Conservation (phyloP, 64 coral and sea anemone genomes). For the Montipora sp. region DNA sequence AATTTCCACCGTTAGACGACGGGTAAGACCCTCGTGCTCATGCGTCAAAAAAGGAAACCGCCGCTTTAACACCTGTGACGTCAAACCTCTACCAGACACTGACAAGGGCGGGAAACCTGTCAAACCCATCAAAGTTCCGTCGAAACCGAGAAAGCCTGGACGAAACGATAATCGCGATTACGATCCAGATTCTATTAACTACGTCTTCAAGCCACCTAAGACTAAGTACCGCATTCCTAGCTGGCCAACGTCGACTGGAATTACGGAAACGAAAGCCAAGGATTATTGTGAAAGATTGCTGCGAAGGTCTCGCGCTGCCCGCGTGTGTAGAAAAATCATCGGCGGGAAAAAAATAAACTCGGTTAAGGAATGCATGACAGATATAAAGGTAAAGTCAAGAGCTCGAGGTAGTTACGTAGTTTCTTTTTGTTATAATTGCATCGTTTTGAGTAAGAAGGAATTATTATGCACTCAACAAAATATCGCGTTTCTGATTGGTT, state of each 20-base stretch:
- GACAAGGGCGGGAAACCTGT: conserved; percentile 77
- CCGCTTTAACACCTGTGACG: conserved; percentile 83
- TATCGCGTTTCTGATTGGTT: too few relatives aligned
- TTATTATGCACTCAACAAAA: too few relatives aligned
- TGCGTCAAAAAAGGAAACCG: conserved; percentile 75
- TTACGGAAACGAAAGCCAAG: conserved; percentile 57
- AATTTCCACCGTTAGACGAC: not conserved
- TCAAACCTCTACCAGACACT: conserved; percentile 77
- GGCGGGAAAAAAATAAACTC: not conserved
- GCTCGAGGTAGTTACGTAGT: not conserved
- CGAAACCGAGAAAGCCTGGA: conserved; percentile 76
- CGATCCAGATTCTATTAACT: conserved; percentile 78
- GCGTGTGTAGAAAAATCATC: conserved; percentile 65
- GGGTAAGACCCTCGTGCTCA: conserved; percentile 68
- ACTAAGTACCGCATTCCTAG: conserved; percentile 36
- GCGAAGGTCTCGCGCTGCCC: conserved; percentile 1
- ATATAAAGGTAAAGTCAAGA: conserved; percentile 56
- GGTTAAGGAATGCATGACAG: conserved; percentile 75
- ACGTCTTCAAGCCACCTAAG: conserved; percentile 73
- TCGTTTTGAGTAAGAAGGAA: too few relatives aligned
- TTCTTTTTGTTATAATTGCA: too few relatives aligned
- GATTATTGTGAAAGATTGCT: conserved; percentile 65
- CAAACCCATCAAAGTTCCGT: conserved; percentile 74
- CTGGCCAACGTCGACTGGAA: conserved; percentile 73
- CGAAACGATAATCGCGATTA: conserved; percentile 82